Evolutionary conservation across 2,113 vertebrate genomes (phyloP), one percentile per base, ranked within the genome.

Genomic region (Nicator chloris): DNA sequence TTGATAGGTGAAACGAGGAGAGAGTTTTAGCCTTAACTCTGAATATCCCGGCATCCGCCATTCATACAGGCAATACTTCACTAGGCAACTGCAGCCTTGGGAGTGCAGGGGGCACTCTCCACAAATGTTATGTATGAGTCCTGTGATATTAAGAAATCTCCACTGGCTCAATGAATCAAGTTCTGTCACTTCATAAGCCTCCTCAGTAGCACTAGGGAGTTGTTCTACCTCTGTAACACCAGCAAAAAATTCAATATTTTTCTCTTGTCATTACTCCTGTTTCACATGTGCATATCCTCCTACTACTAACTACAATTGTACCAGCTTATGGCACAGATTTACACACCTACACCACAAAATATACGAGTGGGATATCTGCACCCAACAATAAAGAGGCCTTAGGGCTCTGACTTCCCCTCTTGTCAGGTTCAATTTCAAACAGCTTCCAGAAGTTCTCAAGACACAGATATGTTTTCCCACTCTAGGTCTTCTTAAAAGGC

Each of bases 21-120:
- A 63, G 63, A 47, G 10, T 72, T 96, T 94, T 79, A 84, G 93
- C n/a, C 90, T 96, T 96, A 88, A 92, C 80, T 96, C 95, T 87
- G 90, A 90, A 76, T 87, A 75, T 82, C 57, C 88, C 91, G 54
- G 40, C 35, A 40, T 68, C 71, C 20, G 4, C 57, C 60, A 49
- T 69, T 66, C 33, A 8, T 22, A 12, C 26, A 45, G 65, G n/a
- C 13, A 22, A 68, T 37, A 53, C 33, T 82, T 83, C 23, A 45
- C 49, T 7, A 26, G 26, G 72, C 4, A 4, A 39, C 60, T 78
- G 51, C 70, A 70, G 35, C 12, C 88, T 79, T 92, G 76, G 69
- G 64, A 95, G 66, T 31, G 51, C 49, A 88, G 78, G 49, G 47
- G 79, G 22, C 71, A 91, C 49, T 73, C 60, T 82, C 40, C 37